Base-by-base conservation (phyloP, 1,140 invertebrate genomes). In the Leptestheria dahalacensis region DNA sequence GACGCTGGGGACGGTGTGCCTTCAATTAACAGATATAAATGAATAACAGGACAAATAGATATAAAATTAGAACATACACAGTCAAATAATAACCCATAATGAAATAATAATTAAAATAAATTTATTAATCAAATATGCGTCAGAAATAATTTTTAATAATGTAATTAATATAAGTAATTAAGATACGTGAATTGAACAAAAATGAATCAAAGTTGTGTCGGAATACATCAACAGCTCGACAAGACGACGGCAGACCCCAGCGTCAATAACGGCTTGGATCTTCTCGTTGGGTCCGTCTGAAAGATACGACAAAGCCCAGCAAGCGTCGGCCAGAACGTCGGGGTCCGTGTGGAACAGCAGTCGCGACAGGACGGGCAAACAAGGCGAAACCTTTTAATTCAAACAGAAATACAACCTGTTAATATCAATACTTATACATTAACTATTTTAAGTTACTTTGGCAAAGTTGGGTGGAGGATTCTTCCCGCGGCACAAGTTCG, bases 271-370 rank as follows among this genome's bases (percentile, higher is more conserved):
- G 58, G 91, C 87, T 75, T 97, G 93, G 66, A 98, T 97, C 76
- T 97, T 96, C 64, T 97, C 92, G 74, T 98, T 97, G 28, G 94
- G 91, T 49, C 94, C 94, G 74, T 98, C 94, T 10, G 88, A 92
- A 28, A 98, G 72, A 70, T 97, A 97, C 41, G 91, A 85, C 20
- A 95, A 77, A 21, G 91, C 89, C 91, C 94, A 98, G 72, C 93
- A 97, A 4, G 93, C 82, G 76, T 98, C 95, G 56, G 90, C 85
- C 25, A 97, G 72, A 12, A 97, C 90, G 71, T 97, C 94, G 2
- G 82, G 74, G 75, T 98, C 95, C 20, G 78, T 79, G 70, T 96
- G 87, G 71, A 91, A 92, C 21, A 97, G 74, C 18, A 98, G 75
- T 15, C 85, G 78, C 3, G 91, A 84, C 63, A 98, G 72, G 59